Evolutionary conservation across 2,888 invertebrate species (phyloP), one percentile per base, ranked within the genome.

Genomic region (Listrodromus nycthemerus): DNA sequence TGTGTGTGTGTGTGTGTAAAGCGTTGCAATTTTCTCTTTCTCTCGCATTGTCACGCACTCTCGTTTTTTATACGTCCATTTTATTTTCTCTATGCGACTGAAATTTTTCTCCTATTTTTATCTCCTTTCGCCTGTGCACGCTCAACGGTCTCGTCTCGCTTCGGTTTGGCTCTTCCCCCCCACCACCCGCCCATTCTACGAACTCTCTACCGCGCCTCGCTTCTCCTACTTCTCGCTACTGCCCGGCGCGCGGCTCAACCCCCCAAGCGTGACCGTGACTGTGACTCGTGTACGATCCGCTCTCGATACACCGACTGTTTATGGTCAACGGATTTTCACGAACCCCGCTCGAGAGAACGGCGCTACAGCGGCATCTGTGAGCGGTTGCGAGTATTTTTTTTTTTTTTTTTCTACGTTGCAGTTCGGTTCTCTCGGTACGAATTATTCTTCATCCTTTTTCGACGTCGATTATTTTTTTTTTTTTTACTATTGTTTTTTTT

Each of bases 211-310:
- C 41, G 21, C 63, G 67, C 75, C 37, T 52, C 80, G 30, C 69
- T 80, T 79, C n/a, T 76, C 65, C 71, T 79, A 41, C 50, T 7
- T 19, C 50, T n/a, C 50, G 19, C 55, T 83, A 83, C 83, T 85
- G 85, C 85, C 69, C 75, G 41, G 86, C 82, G 73, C n/a, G 84
- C 71, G 87, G 87, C 88, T 86, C 90, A 90, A 90, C 89, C 90
- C 91, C 89, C 88, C 85, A 88, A 92, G 91, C 91, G 91, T 92
- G 92, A 92, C 92, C 92, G 89, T 92, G 92, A 92, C 92, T 92
- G 90, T 92, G 92, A 92, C 91, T 90, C 87, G 86, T 89, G 81
- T 69, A 63, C 37, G 69, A 50, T 55, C 63, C 61, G 48, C 50
- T 52, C 48, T 67, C n/a, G 13, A 30, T 71, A 16, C 21, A 65